Evolutionary conservation across 2,888 invertebrate genomes (phyloP).

Genomic region (Zygogramma bicolorata): DNA sequence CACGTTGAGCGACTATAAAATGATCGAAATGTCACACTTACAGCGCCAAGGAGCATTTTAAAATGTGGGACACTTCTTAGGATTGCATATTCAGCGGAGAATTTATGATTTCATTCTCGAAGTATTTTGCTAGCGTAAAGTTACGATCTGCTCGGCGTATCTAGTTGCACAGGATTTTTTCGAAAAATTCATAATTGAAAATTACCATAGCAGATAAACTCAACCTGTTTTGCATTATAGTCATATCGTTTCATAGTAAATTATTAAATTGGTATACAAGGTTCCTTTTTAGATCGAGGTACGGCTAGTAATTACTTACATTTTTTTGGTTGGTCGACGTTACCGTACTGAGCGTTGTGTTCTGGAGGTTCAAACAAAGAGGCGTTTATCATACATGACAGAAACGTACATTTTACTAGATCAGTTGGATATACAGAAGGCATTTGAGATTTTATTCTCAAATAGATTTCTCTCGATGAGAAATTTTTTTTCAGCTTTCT

Average conservation of each 20-base stretch:
- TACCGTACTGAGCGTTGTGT: neutral
- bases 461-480: no score
- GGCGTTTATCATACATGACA: no score
- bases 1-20: constrained; percentile 3
- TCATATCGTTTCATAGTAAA: constrained; percentile 7
- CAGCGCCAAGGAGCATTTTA: constrained; percentile 9
- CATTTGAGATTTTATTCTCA: no score
- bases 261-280: constrained; percentile 6
- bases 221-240: constrained; percentile 17
- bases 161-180: neutral
- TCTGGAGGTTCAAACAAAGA: neutral
- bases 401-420: no score
- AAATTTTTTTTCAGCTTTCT: no score
- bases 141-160: neutral
- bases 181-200: constrained; percentile 23
- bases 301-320: neutral
- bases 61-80: constrained; percentile 3
- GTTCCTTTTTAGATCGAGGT: constrained; percentile 7
- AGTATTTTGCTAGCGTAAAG: neutral
- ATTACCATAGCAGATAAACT: constrained; percentile 8
- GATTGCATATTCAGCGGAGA: neutral
- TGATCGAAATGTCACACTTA: constrained; percentile 10
- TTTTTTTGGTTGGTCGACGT: neutral
- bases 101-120: neutral
- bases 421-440: no score